Evolutionary conservation across 2,888 invertebrate genomes (phyloP), one percentile per base, ranked within the genome.

Genomic region (Hofmannophila pseudospretella): DNA sequence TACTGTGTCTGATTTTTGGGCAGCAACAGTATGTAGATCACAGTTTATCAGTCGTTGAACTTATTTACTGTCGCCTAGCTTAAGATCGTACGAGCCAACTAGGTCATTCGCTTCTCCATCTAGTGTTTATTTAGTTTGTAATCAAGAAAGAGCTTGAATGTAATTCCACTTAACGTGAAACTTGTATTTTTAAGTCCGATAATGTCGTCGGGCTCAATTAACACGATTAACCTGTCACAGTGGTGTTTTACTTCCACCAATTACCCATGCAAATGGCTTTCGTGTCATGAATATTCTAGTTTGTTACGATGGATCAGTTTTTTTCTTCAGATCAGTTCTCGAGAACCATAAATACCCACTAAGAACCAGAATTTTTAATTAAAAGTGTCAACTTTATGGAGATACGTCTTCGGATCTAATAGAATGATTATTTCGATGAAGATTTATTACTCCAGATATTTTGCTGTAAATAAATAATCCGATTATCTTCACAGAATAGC

Each of bases 201-300:
- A 68, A 60, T 59, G 57, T 64, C 58, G 51, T 57, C 54, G 10
- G 29, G 54, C 62, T 66, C 69, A 72, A 77, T 79, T 75, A 71
- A 68, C 63, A 61, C 64, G 56, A 68, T 67, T 63, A 65, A 61
- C 62, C 67, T 67, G 72, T 70, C 71, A 59, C 64, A 49, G 61
- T 62, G 56, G 65, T 63, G 67, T 70, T 77, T 71, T 64, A 67
- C 64, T 72, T 68, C 63, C 68, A 72, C 72, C 72, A 71, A 76
- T 80, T 77, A 73, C 67, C 67, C 65, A 79, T 79, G 79, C 70
- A 73, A 77, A 78, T 78, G 57, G 50, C 3, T 57, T 54, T 58
- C 45, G 51, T 48, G 58, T 54, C 58, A 75, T 80, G 67, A 75
- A 78, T 80, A 78, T 81, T 74, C 65, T 32, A 41, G 22, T 23